A percentile compares a stretch with the other conserved stretches of the same genome.
These are phyloP conservation scores for Laterallus jamaicensis DNA, from an alignment of 2,113 vertebrate genomes.

Conservation along the genomic window DNA sequence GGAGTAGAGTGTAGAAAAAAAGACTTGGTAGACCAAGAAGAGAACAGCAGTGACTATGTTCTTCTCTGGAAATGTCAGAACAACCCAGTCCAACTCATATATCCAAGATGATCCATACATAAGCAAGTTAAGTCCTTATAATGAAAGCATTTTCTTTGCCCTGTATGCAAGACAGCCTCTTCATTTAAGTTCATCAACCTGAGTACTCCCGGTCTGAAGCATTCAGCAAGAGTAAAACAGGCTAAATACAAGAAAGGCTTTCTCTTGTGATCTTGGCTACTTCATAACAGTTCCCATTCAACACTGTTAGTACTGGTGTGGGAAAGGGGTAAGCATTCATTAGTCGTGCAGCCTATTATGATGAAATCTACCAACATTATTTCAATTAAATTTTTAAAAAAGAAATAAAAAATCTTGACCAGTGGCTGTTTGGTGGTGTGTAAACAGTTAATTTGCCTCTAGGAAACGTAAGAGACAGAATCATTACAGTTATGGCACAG, in stretches of 20 bases:
- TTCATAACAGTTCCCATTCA: not conserved
- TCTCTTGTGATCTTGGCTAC: not conserved
- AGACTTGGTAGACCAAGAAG: not conserved
- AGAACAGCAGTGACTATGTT: not conserved
- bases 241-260: not conserved
- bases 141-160: not conserved
- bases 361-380: not conserved
- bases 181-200: not conserved
- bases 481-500: not conserved
- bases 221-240: not conserved
- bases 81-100: not conserved
- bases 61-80: not conserved
- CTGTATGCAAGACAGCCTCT: not conserved
- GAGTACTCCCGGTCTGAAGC: not conserved
- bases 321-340: not conserved
- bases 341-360: not conserved
- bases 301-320: not conserved
- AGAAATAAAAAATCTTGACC: not conserved
- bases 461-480: not conserved
- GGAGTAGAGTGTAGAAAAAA: not conserved
- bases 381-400: not conserved
- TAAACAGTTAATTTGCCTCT: not conserved
- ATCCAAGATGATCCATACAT: not conserved
- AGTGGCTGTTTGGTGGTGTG: not conserved
- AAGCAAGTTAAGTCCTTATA: not conserved